Conservation (phyloP, 2,888 invertebrate genomes). For the Timema cristinae region DNA sequence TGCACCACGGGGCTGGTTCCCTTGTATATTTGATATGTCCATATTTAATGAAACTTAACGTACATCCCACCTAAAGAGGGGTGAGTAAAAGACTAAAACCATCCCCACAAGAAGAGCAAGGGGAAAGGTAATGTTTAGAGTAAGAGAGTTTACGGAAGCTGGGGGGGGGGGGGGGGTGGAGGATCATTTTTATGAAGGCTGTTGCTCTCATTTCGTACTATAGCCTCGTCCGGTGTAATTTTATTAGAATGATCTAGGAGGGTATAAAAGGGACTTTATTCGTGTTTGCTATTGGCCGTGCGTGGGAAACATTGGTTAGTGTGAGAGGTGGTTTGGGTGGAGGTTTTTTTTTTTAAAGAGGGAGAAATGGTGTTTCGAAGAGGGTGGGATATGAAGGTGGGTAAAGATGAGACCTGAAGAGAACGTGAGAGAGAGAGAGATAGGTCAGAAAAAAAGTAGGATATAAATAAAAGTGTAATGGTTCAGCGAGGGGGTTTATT, state of each 20-base stretch:
- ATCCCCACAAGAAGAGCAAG: too few relatives aligned
- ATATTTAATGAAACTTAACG: too few relatives aligned
- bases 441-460: not conserved
- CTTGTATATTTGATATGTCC: too few relatives aligned
- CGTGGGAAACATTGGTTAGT: slow-evolving; percentile 21
- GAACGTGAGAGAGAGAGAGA: too few relatives aligned
- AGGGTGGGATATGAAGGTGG: not conserved
- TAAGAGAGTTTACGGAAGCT: not conserved
- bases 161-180: not conserved
- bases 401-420: too few relatives aligned
- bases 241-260: slow-evolving; percentile 20
- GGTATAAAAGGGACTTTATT: slow-evolving; percentile 26
- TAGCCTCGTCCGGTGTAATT: slow-evolving; percentile 17
- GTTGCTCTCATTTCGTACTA: slow-evolving; percentile 16
- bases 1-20: too few relatives aligned
- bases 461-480: slow-evolving; percentile 27
- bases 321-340: slow-evolving; percentile 15
- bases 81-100: too few relatives aligned
- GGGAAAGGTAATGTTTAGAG: too few relatives aligned
- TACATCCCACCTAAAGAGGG: too few relatives aligned
- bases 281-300: slow-evolving; percentile 23
- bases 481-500: not conserved
- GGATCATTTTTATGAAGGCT: too few relatives aligned
- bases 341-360: slow-evolving; percentile 11
- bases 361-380: slow-evolving; percentile 12